Percentiles rank a stretch among this genome's conserved stretches.
Conservation (phyloP, 2,888 invertebrate species). For the Kryphioiulus occultus region DNA sequence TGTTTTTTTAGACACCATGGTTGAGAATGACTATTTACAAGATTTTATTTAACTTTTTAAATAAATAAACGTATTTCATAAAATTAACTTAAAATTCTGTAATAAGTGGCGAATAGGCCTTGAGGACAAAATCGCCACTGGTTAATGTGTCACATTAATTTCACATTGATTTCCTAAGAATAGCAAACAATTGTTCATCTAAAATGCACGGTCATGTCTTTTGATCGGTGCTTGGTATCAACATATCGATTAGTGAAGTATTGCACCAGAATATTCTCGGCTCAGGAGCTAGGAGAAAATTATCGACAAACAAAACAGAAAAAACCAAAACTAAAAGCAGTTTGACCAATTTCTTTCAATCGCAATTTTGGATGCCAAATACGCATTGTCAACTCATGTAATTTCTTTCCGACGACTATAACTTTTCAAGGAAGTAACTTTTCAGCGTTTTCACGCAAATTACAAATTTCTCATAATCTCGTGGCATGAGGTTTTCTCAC, state of each 20-base stretch:
- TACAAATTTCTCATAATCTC: too few relatives aligned
- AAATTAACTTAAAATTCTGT: not conserved
- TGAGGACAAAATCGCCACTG: not conserved
- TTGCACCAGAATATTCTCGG: not conserved
- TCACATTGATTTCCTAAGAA: not conserved
- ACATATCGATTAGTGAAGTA: not conserved
- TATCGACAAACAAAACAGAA: not conserved
- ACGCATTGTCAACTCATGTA: too few relatives aligned
- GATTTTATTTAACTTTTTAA: too few relatives aligned
- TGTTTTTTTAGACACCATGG: too few relatives aligned
- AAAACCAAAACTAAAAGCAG: not conserved
- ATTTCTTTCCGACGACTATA: too few relatives aligned
- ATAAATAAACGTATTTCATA: not conserved
- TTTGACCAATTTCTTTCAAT: not conserved
- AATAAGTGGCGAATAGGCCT: not conserved
- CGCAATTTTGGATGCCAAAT: not conserved
- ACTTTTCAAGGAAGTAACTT: too few relatives aligned
- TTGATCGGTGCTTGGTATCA: not conserved
- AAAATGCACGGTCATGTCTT: conserved; percentile 25
- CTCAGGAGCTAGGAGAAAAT: not conserved
- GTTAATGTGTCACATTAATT: not conserved
- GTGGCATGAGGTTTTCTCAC: too few relatives aligned
- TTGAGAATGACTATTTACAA: too few relatives aligned
- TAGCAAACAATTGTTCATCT: not conserved
- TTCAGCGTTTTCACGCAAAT: too few relatives aligned